Percentiles rank a stretch among this genome's conserved stretches.
phyloP scores from a whole-genome alignment of 2,113 vertebrate species.

The Oceanites oceanicus region DNA sequence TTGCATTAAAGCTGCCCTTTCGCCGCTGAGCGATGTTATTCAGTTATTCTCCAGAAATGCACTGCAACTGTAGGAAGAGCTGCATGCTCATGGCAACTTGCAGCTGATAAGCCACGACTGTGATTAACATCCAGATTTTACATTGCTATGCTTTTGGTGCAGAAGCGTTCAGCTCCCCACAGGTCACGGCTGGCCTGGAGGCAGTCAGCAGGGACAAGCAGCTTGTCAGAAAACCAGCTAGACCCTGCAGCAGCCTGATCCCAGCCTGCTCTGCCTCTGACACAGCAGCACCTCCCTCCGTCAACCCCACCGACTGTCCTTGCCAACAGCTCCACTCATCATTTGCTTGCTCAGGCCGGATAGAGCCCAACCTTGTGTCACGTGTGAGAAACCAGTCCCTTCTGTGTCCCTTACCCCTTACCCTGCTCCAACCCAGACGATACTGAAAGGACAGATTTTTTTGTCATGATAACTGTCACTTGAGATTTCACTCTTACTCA shows the following conservation, averaged over 20 bases:
- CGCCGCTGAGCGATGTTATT: background rate
- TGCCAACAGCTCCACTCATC: background rate
- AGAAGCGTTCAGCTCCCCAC: background rate
- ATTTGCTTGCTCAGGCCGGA: background rate
- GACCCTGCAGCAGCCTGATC: background rate
- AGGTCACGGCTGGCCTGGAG: background rate
- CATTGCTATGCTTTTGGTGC: background rate
- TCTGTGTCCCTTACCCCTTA: background rate
- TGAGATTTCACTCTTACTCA: background rate
- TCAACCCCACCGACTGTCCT: rapidly evolving
- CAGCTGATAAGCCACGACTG: background rate
- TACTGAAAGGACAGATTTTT: background rate
- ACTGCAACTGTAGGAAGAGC: background rate
- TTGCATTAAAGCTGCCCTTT: background rate
- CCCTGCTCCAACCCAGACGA: background rate
- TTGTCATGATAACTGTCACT: background rate
- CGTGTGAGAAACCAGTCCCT: background rate
- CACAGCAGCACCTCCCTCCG: background rate
- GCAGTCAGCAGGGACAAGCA: background rate
- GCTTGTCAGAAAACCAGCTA: background rate
- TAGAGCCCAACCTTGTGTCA: background rate
- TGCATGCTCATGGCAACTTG: background rate
- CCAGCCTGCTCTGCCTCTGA: background rate
- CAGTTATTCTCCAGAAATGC: background rate
- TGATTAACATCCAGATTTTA: too few relatives aligned